Percentiles rank a stretch among this genome's conserved stretches.
phyloP scores from a whole-genome alignment of 2,113 vertebrate species.

The Trichechus manatus region DNA sequence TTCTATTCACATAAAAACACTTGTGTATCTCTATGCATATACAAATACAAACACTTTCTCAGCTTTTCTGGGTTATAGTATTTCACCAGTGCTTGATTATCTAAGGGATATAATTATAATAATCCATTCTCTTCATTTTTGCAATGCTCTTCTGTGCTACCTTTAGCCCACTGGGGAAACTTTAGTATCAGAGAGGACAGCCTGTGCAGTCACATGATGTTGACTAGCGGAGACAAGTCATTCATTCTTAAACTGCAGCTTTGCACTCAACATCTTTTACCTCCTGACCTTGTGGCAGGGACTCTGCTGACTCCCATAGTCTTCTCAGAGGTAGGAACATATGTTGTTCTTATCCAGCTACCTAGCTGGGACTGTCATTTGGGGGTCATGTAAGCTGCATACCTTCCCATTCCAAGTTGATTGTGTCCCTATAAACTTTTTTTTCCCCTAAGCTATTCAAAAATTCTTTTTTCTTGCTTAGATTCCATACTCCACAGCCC shows the following conservation, averaged over 20 bases:
- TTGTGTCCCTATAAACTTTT: not conserved
- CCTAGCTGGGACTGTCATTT: not conserved
- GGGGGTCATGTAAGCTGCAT: not conserved
- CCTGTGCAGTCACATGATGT: not conserved
- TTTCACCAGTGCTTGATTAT: not conserved
- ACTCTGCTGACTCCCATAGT: not conserved
- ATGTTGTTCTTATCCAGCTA: not conserved
- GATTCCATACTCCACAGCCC: not conserved
- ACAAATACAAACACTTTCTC: not conserved
- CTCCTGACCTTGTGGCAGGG: not conserved
- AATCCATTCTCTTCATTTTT: not conserved
- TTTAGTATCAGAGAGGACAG: not conserved
- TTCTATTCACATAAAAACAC: not conserved
- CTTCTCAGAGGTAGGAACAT: not conserved
- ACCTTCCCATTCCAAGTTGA: not conserved
- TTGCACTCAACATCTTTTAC: not conserved
- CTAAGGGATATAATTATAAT: not conserved
- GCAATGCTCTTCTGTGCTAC: not conserved
- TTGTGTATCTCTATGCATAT: not conserved
- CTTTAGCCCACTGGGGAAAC: not conserved
- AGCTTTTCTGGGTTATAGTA: not conserved
- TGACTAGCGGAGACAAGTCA: not conserved
- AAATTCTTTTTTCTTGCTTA: not conserved
- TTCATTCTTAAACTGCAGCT: not conserved
- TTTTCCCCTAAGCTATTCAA: not conserved